Evolutionary conservation across 2,797 vertebrate genomes (phyloP).

Genomic region (Neopelma chrysocephalum): DNA sequence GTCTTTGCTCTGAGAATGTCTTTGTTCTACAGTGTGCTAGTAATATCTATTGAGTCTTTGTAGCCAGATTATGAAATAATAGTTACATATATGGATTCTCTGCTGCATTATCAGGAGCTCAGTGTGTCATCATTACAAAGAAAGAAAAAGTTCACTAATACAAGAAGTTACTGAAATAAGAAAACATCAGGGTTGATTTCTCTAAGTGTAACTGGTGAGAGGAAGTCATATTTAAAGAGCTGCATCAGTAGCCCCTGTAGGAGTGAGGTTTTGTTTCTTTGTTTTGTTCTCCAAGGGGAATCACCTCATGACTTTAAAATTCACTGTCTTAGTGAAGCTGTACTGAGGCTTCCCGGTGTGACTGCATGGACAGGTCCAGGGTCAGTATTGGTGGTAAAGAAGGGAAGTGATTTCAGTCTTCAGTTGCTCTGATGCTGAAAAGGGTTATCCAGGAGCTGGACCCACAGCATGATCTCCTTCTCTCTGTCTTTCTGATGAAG

Average conservation of each 20-base stretch:
- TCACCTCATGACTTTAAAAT: background rate
- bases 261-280: background rate
- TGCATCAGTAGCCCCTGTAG: background rate
- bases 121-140: background rate
- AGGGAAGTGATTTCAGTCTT: background rate
- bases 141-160: background rate
- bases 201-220: background rate
- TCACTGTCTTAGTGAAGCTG: background rate
- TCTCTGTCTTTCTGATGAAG: background rate
- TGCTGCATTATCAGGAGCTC: background rate
- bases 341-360: background rate
- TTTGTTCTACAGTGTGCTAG: background rate
- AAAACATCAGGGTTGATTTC: background rate
- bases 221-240: background rate
- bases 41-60: background rate
- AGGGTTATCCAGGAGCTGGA: background rate
- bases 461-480: background rate
- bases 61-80: background rate
- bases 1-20: background rate
- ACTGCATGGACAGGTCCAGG: background rate
- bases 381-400: background rate
- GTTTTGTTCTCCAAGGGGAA: background rate
- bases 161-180: background rate
- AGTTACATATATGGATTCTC: background rate
- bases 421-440: background rate